A percentile compares a stretch with the other conserved stretches of the same genome.
phyloP scores from a whole-genome alignment of 2,113 vertebrate species.

The Myrmecobius fasciatus region DNA sequence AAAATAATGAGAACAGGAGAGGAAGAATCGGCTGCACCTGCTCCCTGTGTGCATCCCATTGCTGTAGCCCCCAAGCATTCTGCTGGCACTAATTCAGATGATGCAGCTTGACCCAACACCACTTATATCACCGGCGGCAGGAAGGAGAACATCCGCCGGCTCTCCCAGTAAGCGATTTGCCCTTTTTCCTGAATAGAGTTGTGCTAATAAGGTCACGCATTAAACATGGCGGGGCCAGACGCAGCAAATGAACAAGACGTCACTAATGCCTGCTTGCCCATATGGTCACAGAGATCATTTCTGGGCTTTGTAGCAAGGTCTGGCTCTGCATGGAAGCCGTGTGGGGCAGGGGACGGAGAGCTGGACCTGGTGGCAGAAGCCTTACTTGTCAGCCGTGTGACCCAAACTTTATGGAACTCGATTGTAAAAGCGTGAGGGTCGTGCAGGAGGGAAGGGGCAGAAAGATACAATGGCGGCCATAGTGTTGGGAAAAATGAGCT shows the following conservation, averaged over 20 bases:
- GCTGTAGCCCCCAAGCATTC: too few species aligned
- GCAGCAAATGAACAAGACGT: not conserved
- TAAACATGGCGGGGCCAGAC: not conserved
- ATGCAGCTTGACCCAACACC: not conserved
- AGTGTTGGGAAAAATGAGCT: not conserved
- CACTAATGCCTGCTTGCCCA: not conserved
- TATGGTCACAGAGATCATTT: not conserved
- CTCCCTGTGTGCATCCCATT: accelerated
- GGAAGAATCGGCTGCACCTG: not conserved
- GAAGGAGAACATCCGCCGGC: not conserved
- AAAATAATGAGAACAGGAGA: not conserved
- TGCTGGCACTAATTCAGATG: not conserved
- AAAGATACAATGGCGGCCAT: not conserved
- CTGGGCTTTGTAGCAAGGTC: not conserved
- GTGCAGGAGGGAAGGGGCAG: not conserved
- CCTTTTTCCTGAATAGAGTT: not conserved
- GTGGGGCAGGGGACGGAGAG: not conserved
- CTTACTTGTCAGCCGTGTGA: not conserved
- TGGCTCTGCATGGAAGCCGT: not conserved
- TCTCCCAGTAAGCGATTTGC: not conserved
- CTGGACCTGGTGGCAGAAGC: not conserved
- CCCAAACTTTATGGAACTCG: not conserved
- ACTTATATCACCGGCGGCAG: not conserved
- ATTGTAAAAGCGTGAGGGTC: not conserved
- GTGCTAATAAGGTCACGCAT: not conserved